phyloP scores from a whole-genome alignment of 2,113 vertebrate genomes.

The Sinosuthora webbiana region DNA sequence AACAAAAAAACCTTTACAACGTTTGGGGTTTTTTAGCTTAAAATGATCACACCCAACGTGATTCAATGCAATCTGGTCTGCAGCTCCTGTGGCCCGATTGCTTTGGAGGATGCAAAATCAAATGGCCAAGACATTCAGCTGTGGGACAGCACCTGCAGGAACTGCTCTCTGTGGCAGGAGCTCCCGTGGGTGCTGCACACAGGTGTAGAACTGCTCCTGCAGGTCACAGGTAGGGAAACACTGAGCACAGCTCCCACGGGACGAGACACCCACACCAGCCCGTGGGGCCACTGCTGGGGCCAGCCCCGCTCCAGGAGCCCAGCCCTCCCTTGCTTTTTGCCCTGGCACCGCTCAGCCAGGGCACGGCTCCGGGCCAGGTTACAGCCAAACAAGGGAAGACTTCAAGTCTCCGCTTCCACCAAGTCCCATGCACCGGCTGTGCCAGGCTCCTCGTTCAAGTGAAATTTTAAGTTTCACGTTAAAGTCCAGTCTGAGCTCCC shows the following conservation, averaged over 20 bases:
- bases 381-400: constrained; percentile 40
- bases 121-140: not conserved
- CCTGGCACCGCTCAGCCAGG: not conserved
- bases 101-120: constrained; percentile 2
- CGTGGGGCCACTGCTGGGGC: not conserved
- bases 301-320: not conserved
- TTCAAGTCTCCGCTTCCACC: not conserved
- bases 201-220: not conserved
- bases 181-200: not conserved
- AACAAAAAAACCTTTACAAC: constrained; percentile 31
- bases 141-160: not conserved
- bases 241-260: not conserved
- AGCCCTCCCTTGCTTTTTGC: too few species aligned
- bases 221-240: not conserved
- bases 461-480: not conserved
- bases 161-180: not conserved
- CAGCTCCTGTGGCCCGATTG: constrained; percentile 2
- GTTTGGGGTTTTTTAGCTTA: not conserved
- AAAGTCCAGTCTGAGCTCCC: not conserved
- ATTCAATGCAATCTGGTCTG: constrained; percentile 41
- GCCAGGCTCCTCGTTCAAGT: not conserved
- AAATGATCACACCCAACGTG: constrained; percentile 28
- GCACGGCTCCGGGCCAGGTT: not conserved
- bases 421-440: not conserved
- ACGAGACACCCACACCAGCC: not conserved